Evolutionary conservation across 2,113 vertebrate species (phyloP).

Genomic region (Puma concolor): DNA sequence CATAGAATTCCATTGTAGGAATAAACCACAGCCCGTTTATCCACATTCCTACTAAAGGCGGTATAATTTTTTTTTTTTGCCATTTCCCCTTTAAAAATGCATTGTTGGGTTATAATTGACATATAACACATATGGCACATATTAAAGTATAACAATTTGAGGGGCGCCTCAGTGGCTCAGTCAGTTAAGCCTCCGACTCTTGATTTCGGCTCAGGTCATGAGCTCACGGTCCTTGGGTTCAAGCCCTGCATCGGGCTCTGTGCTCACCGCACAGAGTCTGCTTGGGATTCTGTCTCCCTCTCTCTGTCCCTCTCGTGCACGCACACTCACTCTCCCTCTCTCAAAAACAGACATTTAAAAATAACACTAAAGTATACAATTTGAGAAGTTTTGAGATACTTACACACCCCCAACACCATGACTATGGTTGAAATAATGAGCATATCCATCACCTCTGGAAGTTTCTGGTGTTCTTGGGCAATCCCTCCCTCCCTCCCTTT

Average conservation of each 20-base stretch:
- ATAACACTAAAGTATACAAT: neutral
- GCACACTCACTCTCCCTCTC: too few relatives aligned
- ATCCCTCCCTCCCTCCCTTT: accelerated
- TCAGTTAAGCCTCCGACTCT: too few relatives aligned
- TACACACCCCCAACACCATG: neutral
- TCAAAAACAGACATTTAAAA: too few relatives aligned
- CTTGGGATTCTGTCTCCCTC: too few relatives aligned
- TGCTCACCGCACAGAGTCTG: too few relatives aligned
- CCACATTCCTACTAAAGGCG: neutral
- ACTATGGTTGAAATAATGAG: neutral
- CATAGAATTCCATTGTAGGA: neutral
- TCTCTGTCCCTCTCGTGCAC: too few relatives aligned
- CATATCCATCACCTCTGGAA: neutral
- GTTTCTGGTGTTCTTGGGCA: neutral
- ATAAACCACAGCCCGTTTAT: neutral
- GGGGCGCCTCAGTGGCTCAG: too few relatives aligned
- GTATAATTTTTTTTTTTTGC: neutral
- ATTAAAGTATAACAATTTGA: neutral
- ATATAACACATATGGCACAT: neutral
- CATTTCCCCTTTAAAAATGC: neutral
- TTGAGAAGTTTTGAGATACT: neutral
- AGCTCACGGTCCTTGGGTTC: too few relatives aligned
- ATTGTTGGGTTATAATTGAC: conserved; percentile 4
- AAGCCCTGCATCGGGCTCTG: too few relatives aligned
- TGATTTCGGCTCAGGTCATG: too few relatives aligned